A percentile compares a stretch with the other conserved stretches of the same genome.
These are phyloP conservation scores for Spondyliosoma cantharus DNA, from an alignment of 2,797 vertebrate species.

Conservation along the genomic window DNA sequence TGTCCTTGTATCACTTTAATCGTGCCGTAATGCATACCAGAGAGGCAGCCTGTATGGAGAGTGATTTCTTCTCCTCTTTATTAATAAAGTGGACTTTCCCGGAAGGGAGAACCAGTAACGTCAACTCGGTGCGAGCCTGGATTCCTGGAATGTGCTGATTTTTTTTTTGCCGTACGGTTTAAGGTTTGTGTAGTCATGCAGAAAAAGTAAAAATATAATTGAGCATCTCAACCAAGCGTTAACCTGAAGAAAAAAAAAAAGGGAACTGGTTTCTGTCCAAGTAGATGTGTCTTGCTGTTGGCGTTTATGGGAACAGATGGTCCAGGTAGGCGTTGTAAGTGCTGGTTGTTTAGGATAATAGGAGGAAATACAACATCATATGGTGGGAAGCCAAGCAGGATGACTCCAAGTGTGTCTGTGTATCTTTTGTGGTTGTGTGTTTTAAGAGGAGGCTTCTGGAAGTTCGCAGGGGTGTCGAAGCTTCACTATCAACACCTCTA, in stretches of 20 bases:
- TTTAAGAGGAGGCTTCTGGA: constrained; percentile 40
- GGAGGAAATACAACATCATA: constrained; percentile 54
- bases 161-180: neutral
- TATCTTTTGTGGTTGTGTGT: constrained; percentile 8
- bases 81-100: constrained; percentile 33
- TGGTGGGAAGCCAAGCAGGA: constrained; percentile 26
- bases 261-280: constrained; percentile 30
- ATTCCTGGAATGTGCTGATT: neutral
- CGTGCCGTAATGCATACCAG: constrained; percentile 55
- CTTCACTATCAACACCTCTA: constrained; percentile 59
- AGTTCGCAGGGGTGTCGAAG: constrained; percentile 49
- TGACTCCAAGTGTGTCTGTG: neutral
- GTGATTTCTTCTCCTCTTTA: constrained; percentile 33
- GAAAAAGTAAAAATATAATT: neutral
- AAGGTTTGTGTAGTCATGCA: neutral
- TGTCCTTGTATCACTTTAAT: constrained; percentile 60
- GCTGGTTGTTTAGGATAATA: constrained; percentile 47
- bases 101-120: neutral
- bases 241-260: neutral
- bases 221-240: neutral
- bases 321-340: constrained; percentile 56
- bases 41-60: constrained; percentile 46
- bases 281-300: constrained; percentile 17
- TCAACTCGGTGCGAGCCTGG: neutral
- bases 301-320: constrained; percentile 69